Base-by-base conservation (phyloP, 2,888 invertebrate genomes). In the Agrilus biguttatus region DNA sequence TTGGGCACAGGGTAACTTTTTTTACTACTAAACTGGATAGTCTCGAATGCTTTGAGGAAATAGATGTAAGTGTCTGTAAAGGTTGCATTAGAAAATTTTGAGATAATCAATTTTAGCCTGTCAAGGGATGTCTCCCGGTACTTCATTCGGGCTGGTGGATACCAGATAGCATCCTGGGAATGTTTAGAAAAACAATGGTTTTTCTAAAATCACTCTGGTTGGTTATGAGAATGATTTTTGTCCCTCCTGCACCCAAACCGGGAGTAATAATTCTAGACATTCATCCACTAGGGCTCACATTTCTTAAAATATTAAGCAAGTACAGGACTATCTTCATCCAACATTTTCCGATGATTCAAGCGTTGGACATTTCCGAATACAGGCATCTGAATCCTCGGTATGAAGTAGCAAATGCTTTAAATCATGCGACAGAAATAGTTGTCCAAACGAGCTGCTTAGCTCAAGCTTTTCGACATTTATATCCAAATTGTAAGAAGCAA, bases 371-470 rank as follows among this genome's bases (percentile, higher is more conserved):
- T 53, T 55, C 14, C 54, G 46, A 56, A 28, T 55, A 55, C n/a
- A 53, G 58, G 32, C 51, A 51, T 33, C 47, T 61, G 5, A 51
- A 49, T 13, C 56, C 62, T 1, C 51, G 55, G 33, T 46, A 60
- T 17, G 42, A 59, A 8, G 57, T 56, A 23, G 56, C 55, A 3
- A 58, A 56, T 48, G 55, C 55, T 46, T 48, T 65, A 5, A 58
- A 59, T 43, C 44, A 55, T 13, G 62, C 63, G 1, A 51, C 62
- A 44, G 60, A 60, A 49, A 52, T 65, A 8, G 49, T 65, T 8
- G 60, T 63, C 7, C 59, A 59, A 48, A 58, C 55, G 3, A 54
- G 54, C 23, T 54, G 55, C 3, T 55, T 62, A 37, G 56, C 54
- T 1, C 59, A 62, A 14, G 53, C 62, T 19, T 55, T 63, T 41